These are phyloP conservation scores for Phenganax subtilis DNA, from an alignment of 92 coral and sea anemone genomes.

Conservation along the genomic window DNA sequence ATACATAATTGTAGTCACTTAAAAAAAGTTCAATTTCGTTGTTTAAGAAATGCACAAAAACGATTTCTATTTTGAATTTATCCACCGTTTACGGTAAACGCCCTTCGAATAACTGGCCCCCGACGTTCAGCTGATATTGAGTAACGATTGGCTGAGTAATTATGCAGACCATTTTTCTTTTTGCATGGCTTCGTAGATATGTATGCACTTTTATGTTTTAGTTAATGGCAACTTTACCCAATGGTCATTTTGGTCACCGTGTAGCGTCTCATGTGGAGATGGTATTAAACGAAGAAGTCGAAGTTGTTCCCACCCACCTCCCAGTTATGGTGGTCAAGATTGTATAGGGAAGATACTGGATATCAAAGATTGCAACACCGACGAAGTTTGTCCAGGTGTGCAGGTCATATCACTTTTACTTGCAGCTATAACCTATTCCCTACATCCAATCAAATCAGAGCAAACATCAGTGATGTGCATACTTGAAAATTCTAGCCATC, in stretches of 20 bases:
- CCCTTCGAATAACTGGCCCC: no score
- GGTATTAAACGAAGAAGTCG: slow-evolving; percentile 13
- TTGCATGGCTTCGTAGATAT: no score
- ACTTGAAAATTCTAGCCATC: no score
- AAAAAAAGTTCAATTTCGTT: no score
- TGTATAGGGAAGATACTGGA: slow-evolving; percentile 21
- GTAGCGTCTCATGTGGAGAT: slow-evolving; percentile 32
- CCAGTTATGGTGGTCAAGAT: slow-evolving; percentile 17
- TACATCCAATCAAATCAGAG: not conserved
- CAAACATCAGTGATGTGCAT: not conserved
- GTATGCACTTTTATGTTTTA: not conserved
- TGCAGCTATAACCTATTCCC: not conserved
- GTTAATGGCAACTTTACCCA: slow-evolving; percentile 26
- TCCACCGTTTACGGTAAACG: no score
- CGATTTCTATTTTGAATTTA: no score
- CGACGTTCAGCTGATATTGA: no score
- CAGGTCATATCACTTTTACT: not conserved
- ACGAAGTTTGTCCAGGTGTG: slow-evolving; percentile 15
- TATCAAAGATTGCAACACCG: slow-evolving; percentile 11
- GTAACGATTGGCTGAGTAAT: not conserved
- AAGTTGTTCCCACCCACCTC: slow-evolving; percentile 20
- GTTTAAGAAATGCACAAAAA: no score
- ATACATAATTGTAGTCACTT: no score
- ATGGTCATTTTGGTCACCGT: slow-evolving; percentile 39
- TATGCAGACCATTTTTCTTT: not conserved